Evolutionary conservation across 2,113 vertebrate species (phyloP).

Genomic region (Lipophrys pholis): DNA sequence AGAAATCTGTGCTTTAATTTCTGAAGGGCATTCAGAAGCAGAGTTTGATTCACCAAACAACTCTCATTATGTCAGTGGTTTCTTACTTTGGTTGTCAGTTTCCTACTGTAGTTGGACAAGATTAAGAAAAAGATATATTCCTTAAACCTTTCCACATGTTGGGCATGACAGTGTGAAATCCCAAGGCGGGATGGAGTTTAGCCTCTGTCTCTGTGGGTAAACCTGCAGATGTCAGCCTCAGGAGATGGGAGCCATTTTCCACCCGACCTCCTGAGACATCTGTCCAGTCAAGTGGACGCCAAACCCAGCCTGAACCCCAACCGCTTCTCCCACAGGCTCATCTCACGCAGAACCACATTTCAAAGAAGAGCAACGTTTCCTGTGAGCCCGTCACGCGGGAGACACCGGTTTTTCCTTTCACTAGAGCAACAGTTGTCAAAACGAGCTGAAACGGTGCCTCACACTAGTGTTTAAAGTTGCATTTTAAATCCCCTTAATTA

Average conservation of each 20-base stretch:
- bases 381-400: too few relatives aligned
- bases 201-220: constrained; percentile 24
- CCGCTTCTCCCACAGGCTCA: background rate
- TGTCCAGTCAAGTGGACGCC: constrained; percentile 27
- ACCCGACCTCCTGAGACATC: constrained; percentile 40
- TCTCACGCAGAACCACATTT: background rate
- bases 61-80: background rate
- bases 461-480: too few relatives aligned
- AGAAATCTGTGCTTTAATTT: background rate
- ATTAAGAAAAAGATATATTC: background rate
- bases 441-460: background rate
- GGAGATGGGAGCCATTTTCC: constrained; percentile 37
- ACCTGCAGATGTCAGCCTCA: background rate
- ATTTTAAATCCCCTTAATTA: background rate
- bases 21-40: background rate
- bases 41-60: background rate
- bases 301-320: constrained; percentile 5
- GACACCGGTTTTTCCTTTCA: background rate
- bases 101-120: background rate
- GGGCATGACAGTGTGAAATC: constrained; percentile 40
- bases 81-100: background rate
- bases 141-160: background rate
- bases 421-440: background rate
- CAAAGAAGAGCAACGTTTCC: constrained; percentile 18
- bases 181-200: constrained; percentile 21